Base-by-base conservation (phyloP, 37 sponge, comb jelly and placozoan genomes). In the Hormiphora californensis region DNA sequence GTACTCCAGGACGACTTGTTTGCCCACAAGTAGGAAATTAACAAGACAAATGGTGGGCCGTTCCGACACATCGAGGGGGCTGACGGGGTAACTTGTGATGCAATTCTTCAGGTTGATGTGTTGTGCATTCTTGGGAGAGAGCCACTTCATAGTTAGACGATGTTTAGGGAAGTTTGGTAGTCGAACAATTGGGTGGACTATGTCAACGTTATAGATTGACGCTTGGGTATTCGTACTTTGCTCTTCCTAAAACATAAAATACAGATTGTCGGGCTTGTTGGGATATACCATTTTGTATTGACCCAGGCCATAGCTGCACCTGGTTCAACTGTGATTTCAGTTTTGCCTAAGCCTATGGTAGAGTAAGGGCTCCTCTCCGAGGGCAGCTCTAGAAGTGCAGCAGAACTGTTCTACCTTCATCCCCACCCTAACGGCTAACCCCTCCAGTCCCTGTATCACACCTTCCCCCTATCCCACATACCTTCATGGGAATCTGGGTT, bases 211-310 rank as follows among this genome's bases (percentile, higher is more conserved):
- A 30, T 73, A 73, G 0, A 46, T 46, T 40, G 81, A 22, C 1
- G 81, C 81, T 73, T 73, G 81, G 21, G 81, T 73, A 28, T 73
- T 73, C 46, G 81, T 73, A 33, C 81, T 73, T 28, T 73, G 81
- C 43, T 73, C 81, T 21, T 73, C 81, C 81, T 73, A 30, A 17
- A 17, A n/a, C n/a, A n/a, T n/a, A n/a, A n/a, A n/a, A n/a, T n/a
- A n/a, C n/a, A n/a, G n/a, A n/a, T n/a, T n/a, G n/a, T n/a, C n/a
- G n/a, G n/a, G n/a, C n/a, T n/a, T n/a, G n/a, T n/a, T n/a, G n/a
- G n/a, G n/a, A n/a, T n/a, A n/a, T n/a, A n/a, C n/a, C n/a, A n/a
- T n/a, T n/a, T n/a, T n/a, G n/a, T n/a, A n/a, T n/a, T n/a, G n/a
- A n/a, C n/a, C n/a, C n/a, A n/a, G n/a, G n/a, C n/a, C n/a, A n/a